phyloP scores from a whole-genome alignment of 2,113 vertebrate genomes.

The Ascaphus truei region DNA sequence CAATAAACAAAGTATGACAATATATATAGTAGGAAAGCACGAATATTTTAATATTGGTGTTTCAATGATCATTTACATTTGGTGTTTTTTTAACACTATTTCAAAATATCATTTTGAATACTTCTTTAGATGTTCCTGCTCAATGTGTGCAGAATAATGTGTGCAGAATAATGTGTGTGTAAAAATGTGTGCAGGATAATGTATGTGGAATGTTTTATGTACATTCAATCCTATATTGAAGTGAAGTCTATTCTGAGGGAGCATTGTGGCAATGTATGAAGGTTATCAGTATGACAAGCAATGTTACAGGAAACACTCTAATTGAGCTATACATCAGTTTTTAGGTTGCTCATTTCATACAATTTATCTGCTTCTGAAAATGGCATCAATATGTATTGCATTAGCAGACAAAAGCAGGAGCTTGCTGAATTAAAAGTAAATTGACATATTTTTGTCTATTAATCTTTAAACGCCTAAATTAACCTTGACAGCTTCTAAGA shows the following conservation, averaged over 20 bases:
- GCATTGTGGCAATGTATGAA: slow-evolving; percentile 4
- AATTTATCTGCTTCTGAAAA: slow-evolving; percentile 36
- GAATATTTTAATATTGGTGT: no score
- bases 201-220: no score
- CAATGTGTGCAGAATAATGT: no score
- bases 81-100: no score
- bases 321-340: slow-evolving; percentile 1
- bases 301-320: slow-evolving; percentile 15
- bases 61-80: no score
- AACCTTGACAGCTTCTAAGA: slow-evolving; percentile 39
- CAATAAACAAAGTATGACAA: no score
- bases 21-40: no score
- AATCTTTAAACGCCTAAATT: slow-evolving; percentile 35
- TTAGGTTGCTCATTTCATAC: slow-evolving; percentile 28
- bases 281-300: slow-evolving; percentile 14
- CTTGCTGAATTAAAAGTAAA: slow-evolving; percentile 38
- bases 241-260: not conserved
- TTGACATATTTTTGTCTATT: slow-evolving; percentile 39
- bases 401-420: slow-evolving; percentile 12
- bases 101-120: no score
- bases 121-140: no score
- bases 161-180: no score
- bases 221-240: not conserved
- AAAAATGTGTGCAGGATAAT: no score
- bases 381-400: slow-evolving; percentile 21